Percentiles rank a stretch among this genome's conserved stretches.
Conservation (phyloP, 2,113 vertebrate genomes). For the Sarotherodon lohbergeri region DNA sequence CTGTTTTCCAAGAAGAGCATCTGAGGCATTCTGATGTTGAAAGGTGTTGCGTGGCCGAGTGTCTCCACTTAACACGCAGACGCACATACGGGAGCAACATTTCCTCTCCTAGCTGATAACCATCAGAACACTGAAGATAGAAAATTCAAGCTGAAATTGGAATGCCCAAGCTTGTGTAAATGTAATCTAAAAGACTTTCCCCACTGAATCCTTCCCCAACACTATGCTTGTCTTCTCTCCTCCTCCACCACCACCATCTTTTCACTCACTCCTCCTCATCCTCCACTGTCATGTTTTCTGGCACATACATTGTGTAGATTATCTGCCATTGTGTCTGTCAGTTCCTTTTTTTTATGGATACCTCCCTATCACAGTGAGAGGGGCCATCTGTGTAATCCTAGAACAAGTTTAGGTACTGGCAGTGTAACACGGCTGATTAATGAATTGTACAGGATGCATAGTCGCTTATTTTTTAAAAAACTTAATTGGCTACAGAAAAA, state of each 20-base stretch:
- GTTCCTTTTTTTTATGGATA: conserved; percentile 44
- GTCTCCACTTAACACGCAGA: neutral
- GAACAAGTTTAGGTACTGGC: conserved; percentile 27
- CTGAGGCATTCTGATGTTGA: conserved; percentile 33
- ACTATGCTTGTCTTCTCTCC: neutral
- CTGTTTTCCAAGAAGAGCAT: neutral
- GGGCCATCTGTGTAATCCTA: conserved; percentile 44
- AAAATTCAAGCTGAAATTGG: conserved; percentile 64
- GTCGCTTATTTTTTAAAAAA: neutral
- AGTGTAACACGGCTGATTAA: neutral
- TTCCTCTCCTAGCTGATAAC: conserved; percentile 67
- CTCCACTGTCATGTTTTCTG: conserved; percentile 43
- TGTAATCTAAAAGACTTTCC: conserved; percentile 68
- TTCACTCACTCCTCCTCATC: neutral
- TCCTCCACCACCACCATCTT: neutral
- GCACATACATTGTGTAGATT: conserved; percentile 58
- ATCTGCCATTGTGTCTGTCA: conserved; percentile 59
- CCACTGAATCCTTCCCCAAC: conserved; percentile 45
- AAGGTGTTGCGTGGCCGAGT: conserved; percentile 1
- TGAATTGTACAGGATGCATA: neutral
- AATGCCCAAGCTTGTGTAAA: conserved; percentile 53
- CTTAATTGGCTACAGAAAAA: neutral
- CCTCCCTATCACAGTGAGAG: conserved; percentile 53
- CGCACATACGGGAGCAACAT: conserved; percentile 19
- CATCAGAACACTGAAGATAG: conserved; percentile 65